phyloP scores from a whole-genome alignment of 1,140 invertebrate species.

The Mactra quadrangularis region DNA sequence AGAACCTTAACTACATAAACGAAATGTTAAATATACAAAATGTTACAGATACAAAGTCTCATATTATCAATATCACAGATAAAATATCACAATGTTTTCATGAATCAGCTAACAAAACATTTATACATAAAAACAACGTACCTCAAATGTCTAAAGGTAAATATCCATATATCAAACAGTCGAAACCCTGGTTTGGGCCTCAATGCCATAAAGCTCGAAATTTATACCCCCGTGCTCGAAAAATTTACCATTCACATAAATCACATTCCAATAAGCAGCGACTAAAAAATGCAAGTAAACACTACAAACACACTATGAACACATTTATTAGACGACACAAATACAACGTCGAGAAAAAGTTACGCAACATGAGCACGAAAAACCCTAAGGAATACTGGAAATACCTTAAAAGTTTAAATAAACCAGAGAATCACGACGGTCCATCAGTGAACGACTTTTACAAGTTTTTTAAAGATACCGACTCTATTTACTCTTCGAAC shows the following conservation, averaged over 20 bases:
- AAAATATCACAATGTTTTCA: no score
- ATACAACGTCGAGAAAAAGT: no score
- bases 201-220: neutral
- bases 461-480: constrained; percentile 2
- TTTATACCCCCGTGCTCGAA: neutral
- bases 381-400: constrained; percentile 1
- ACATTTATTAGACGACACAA: neutral
- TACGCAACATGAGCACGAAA: neutral
- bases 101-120: no score
- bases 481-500: neutral
- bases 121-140: no score
- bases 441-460: neutral
- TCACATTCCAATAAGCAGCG: neutral
- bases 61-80: no score
- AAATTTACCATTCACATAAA: constrained; percentile 3
- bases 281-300: constrained; percentile 1
- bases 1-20: no score
- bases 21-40: no score
- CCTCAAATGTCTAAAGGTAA: no score
- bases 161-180: no score
- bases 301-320: constrained; percentile 22
- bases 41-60: no score
- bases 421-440: neutral
- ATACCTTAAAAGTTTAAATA: neutral
- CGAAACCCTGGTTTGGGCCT: no score